phyloP scores from a whole-genome alignment of 1,140 invertebrate genomes.

The Tetramorium simillimum region DNA sequence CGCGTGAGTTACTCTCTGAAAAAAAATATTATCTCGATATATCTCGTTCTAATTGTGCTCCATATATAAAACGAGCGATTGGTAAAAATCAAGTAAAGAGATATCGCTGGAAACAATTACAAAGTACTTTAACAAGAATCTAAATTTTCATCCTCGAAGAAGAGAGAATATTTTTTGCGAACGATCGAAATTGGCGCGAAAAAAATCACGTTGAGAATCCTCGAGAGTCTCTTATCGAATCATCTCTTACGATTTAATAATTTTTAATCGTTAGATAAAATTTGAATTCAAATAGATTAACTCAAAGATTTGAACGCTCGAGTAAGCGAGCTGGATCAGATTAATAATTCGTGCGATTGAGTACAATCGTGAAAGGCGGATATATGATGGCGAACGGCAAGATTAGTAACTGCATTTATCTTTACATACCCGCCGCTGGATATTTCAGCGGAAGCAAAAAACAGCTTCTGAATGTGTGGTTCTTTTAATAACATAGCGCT shows the following conservation, averaged over 20 bases:
- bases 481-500: slow-evolving; percentile 16
- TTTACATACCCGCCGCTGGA: background rate
- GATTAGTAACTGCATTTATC: slow-evolving; percentile 25
- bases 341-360: slow-evolving; percentile 20
- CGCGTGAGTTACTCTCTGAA: slow-evolving; percentile 3
- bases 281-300: background rate
- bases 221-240: background rate
- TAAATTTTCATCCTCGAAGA: background rate
- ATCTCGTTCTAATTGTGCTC: slow-evolving; percentile 13
- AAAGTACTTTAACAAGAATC: background rate
- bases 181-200: background rate
- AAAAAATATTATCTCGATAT: slow-evolving; percentile 12
- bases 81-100: background rate
- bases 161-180: background rate
- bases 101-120: background rate
- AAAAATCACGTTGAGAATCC: background rate
- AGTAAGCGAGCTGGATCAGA: background rate
- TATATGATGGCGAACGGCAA: background rate
- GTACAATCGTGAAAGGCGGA: slow-evolving; percentile 26
- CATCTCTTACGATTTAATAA: background rate
- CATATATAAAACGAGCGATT: background rate
- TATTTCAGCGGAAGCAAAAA: slow-evolving; percentile 13
- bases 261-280: background rate
- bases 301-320: background rate
- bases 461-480: background rate